Base-by-base conservation (phyloP, 1,140 invertebrate genomes). In the Drosophila pruinosa region DNA sequence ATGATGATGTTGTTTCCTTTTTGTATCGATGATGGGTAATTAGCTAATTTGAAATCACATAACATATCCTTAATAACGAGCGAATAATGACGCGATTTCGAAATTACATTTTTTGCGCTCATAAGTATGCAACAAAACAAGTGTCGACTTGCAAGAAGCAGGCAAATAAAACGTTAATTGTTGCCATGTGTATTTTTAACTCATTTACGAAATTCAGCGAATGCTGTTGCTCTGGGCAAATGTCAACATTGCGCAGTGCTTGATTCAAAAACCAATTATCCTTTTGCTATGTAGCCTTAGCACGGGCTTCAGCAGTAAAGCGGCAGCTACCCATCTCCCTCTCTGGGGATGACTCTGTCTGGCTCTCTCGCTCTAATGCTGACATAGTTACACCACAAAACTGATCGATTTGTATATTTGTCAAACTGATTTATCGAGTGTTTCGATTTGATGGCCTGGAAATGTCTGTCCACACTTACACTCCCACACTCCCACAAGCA, bases 381-480 rank as follows among this genome's bases (percentile, higher is more conserved):
- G 43, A 34, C 45, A 52, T 45, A 19, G 57, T 36, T 68, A 8
- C 36, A 52, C 63, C 70, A 58, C 59, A 75, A 39, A 76, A 86
- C 47, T 77, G 64, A 85, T 79, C 80, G 80, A 83, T 80, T 78
- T 83, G 72, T 76, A 75, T 83, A 74, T 85, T 83, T 83, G 80
- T 83, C 79, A 75, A 83, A 72, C 76, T 85, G 77, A 85, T 86
- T 86, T 81, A 86, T 81, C 78, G 64, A 81, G 72, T 80, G 67
- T 85, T 65, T 75, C 72, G 80, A 58, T 72, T 81, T 88, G 81
- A 86, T 86, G 71, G 82, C 63, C 65, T 78, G 78, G 77, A 86
- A 88, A 78, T 78, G 65, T 57, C 45, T 69, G 61, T 62, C 65
- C 48, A 58, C 68, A 53, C 31, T 26, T 56, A 47, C 47, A 68